Conservation (phyloP, 2,113 vertebrate species). For the human (Homo sapiens) region GRCh38 chrY:6230001-6230500, state of each 20-base stretch:
- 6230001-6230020: background rate
- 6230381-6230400: background rate
- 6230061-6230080: background rate
- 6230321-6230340: background rate
- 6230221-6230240: background rate
- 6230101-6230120: background rate
- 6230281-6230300: background rate
- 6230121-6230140: background rate
- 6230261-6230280: background rate
- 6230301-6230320: background rate
- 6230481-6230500: background rate
- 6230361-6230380: background rate
- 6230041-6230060: background rate
- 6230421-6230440: background rate
- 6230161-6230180: background rate
- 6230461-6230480: background rate
- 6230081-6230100: background rate
- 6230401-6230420: background rate
- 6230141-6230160: background rate
- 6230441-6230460: background rate
- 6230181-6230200: background rate
- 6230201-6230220: background rate
- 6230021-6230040: background rate
- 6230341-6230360: background rate
- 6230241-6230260: background rate